Base-by-base conservation (phyloP, 2,888 invertebrate species). In the Rosalia funebris region DNA sequence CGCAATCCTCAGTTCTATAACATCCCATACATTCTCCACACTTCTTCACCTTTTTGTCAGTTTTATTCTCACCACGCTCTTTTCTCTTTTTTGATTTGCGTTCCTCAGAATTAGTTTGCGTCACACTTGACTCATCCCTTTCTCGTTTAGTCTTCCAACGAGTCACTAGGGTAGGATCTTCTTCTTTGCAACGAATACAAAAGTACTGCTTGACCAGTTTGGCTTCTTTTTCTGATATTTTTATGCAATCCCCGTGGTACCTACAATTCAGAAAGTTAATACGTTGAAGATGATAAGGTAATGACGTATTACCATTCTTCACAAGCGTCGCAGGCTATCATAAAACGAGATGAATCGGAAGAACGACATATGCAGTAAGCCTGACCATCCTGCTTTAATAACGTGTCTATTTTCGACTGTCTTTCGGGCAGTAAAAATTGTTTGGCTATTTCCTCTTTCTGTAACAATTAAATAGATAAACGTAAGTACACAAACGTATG, bases 311-410 rank as follows among this genome's bases (percentile, higher is more conserved):
- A 78, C 98, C 98, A 98, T 82, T 98, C 97, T 80, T 98, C 96
- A 79, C 98, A 98, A 10, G 93, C 88, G 81, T 98, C 98, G 82
- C 98, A 98, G 32, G 94, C 96, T 80, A 98, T 98, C 98, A 98
- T 98, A 82, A 98, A 98, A 46, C 96, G 86, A 1, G 93, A 93
- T 69, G 95, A 94, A 78, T 98, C 97, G 0, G 95, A 93, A 4
- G 95, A 92, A 39, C 96, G 87, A 78, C 98, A 98, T 71, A 98
- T 92, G 79, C 98, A 98, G 79, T 98, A 98, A 0, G 93, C 92
- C 82, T 94, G 93, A 3, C 93, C 93, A 77, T 93, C 94, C 81
- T 95, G 93, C 79, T 93, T 93, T 46, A 95, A 82, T 56, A 95
- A 84, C 1, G 93, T 90, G 9, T 93, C 93, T 61, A 95, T 94